Base-by-base conservation (phyloP, 2,888 invertebrate species). In the Argyresthia albistria region DNA sequence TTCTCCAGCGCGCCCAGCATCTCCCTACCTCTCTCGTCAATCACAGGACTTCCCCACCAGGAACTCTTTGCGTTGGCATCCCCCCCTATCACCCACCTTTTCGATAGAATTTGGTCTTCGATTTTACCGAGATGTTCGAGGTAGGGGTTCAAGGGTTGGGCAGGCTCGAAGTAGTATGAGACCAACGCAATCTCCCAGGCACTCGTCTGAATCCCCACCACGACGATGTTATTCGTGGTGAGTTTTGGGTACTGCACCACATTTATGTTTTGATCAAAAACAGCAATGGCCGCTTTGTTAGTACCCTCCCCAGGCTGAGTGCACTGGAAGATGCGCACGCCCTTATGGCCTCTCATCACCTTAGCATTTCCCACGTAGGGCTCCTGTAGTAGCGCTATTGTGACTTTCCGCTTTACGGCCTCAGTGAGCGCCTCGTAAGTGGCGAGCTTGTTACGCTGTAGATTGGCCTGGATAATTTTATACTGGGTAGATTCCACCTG, bases 111-210 rank as follows among this genome's bases (percentile, higher is more conserved):
- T n/a, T 35, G 50, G 1, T 15, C 7, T 8, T 9, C 14, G 9
- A 49, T 36, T 3, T 1, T 4, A 12, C 45, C 36, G 11, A 50
- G 35, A 9, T 15, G 8, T 10, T 50, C 51, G 0, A 58, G 12
- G 51, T 60, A 52, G 1, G 42, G 46, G 8, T 56, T 53, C 8
- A 60, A 56, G 11, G 53, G 43, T 15, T 51, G 14, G 14, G 59
- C 57, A 7, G 58, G 58, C 48, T 62, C 61, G 9, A 57, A 54
- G 45, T 66, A 63, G 0, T 61, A 50, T 0, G 63, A 63, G 8
- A 48, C 11, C 11, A 53, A 8, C 2, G 35, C 43, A 1, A 43
- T 8, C 7, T 8, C 2, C 16, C 10, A 11, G 3, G 43, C 16
- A 7, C 43, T 25, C 2, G 11, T 43, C 8, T 43, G 37, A 1